These are phyloP conservation scores for Grallaria varia DNA, from an alignment of 2,113 vertebrate species.

Conservation along the genomic window DNA sequence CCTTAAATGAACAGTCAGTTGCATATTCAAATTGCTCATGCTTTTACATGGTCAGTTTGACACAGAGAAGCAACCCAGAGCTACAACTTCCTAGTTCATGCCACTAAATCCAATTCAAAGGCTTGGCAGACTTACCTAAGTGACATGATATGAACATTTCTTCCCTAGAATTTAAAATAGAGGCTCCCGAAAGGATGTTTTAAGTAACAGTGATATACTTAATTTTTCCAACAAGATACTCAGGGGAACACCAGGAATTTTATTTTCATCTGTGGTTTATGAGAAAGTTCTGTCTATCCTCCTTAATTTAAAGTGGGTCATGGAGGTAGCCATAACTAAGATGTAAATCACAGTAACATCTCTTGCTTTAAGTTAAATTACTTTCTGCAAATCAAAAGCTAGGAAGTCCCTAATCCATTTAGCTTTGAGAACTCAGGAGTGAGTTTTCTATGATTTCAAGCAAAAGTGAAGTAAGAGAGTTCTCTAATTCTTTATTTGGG, in stretches of 20 bases:
- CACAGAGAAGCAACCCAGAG: not conserved
- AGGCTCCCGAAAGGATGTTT: not conserved
- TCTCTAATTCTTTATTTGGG: not conserved
- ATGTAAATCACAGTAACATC: not conserved
- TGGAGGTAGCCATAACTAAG: not conserved
- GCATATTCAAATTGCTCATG: not conserved
- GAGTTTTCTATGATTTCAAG: not conserved
- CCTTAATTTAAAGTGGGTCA: not conserved
- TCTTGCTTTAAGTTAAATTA: not conserved
- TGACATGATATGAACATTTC: not conserved
- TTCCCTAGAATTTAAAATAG: not conserved
- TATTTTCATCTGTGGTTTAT: not conserved
- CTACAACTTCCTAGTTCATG: not conserved
- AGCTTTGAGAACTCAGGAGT: not conserved
- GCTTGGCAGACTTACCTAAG: not conserved
- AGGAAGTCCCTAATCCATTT: not conserved
- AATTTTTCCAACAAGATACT: not conserved
- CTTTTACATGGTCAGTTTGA: not conserved
- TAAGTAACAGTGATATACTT: not conserved
- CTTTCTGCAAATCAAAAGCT: not conserved
- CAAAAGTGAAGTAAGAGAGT: not conserved
- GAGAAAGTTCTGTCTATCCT: not conserved
- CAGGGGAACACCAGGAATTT: not conserved
- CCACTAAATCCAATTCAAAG: not conserved
- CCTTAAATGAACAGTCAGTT: constrained; percentile 41